Percentiles rank a stretch among this genome's conserved stretches.
Evolutionary conservation across 64 coral and sea anemone species (phyloP).

Genomic region (Montipora sp.): DNA sequence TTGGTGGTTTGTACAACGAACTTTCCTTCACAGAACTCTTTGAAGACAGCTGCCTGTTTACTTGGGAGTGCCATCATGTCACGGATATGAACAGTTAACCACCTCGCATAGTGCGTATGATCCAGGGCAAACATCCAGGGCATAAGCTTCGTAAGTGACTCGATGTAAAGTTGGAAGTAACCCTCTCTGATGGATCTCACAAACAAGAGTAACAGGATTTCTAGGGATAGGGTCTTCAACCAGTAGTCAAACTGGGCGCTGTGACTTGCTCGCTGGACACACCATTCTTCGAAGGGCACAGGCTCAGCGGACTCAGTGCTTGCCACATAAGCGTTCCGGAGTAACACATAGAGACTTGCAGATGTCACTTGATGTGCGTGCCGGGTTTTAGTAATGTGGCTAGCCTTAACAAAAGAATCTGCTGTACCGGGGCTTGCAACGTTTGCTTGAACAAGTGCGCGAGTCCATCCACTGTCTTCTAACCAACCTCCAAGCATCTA

Average conservation of each 20-base stretch:
- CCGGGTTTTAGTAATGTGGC: not conserved
- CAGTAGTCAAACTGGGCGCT: not conserved
- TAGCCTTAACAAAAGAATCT: too few relatives aligned
- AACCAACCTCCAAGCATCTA: too few relatives aligned
- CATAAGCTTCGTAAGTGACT: not conserved
- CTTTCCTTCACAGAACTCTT: not conserved
- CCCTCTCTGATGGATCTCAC: not conserved
- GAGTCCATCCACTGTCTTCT: too few relatives aligned
- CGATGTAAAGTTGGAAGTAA: not conserved
- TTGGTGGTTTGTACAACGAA: not conserved
- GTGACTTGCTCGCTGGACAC: not conserved
- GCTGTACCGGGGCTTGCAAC: too few relatives aligned
- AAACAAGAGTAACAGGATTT: not conserved
- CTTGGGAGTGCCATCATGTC: not conserved
- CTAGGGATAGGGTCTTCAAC: not conserved
- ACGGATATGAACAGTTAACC: not conserved
- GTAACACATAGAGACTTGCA: not conserved
- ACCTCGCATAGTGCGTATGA: conserved; percentile 10
- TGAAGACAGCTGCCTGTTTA: not conserved
- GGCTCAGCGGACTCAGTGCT: not conserved
- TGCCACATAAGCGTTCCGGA: not conserved
- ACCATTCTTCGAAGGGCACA: conserved; percentile 5
- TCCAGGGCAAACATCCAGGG: not conserved
- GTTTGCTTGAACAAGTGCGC: too few relatives aligned
- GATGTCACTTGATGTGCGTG: not conserved